These are phyloP conservation scores for Cylloceria caligata DNA, from an alignment of 2,888 invertebrate species.

Conservation along the genomic window DNA sequence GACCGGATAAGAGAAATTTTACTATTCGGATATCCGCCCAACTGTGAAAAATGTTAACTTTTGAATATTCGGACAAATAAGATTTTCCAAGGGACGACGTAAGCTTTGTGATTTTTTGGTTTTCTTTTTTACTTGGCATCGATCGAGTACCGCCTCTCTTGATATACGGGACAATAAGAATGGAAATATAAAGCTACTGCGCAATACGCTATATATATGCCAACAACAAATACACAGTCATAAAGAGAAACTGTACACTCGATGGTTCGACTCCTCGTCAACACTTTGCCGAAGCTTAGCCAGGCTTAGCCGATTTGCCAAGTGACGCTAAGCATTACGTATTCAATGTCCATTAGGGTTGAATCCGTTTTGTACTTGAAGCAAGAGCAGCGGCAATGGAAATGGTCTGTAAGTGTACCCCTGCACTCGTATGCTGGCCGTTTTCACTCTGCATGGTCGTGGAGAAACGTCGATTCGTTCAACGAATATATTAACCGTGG, in stretches of 20 bases:
- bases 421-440: slow-evolving; percentile 39
- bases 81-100: too few relatives aligned
- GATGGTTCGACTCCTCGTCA: slow-evolving; percentile 58
- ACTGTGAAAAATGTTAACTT: too few relatives aligned
- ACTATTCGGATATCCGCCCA: too few relatives aligned
- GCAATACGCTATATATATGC: too few relatives aligned
- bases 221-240: neutral
- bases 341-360: slow-evolving; percentile 75
- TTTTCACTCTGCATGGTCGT: neutral
- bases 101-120: too few relatives aligned
- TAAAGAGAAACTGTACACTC: slow-evolving; percentile 38
- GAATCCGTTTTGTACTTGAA: slow-evolving; percentile 69
- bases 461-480: slow-evolving; percentile 33
- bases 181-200: neutral
- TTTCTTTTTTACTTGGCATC: too few relatives aligned
- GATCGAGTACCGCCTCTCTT: too few relatives aligned
- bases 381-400: slow-evolving; percentile 25
- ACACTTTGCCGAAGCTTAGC: slow-evolving; percentile 66
- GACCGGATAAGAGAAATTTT: too few relatives aligned
- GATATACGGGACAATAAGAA: neutral
- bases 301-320: slow-evolving; percentile 70
- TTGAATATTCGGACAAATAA: too few relatives aligned
- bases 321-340: slow-evolving; percentile 70
- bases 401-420: slow-evolving; percentile 32
- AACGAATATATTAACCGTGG: slow-evolving; percentile 59